Base-by-base conservation (phyloP, 2,888 invertebrate genomes). In the Drosophila incognita region DNA sequence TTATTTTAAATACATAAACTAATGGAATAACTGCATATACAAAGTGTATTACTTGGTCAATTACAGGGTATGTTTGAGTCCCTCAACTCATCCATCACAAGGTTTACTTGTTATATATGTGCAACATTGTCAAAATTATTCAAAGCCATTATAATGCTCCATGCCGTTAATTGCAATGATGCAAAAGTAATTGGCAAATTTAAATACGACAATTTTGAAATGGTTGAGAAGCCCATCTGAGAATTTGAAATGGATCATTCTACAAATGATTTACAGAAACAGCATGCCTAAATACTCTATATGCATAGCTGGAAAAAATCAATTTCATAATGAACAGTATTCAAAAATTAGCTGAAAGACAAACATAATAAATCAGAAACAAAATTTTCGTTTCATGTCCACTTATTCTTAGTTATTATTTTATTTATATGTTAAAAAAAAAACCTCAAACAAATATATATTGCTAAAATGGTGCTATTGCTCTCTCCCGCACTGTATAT, bases 111-210 rank as follows among this genome's bases (percentile, higher is more conserved):
- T 59, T 75, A 54, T 61, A 61, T 56, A 75, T 62, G 24, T 35
- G 29, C 27, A 48, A 62, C 51, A 68, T 52, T 42, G 49, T 54
- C 54, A 48, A 69, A 62, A 56, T 54, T 36, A 42, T 27, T 35
- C 54, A 36, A 52, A 13, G 15, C 33, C 40, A 62, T 46, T 56
- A 54, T 48, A 42, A 51, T 51, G 18, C 52, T 38, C 49, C 49
- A 63, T 60, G 74, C 58, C 46, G 63, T 63, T 40, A 59, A 74
- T 63, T 74, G 33, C 46, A 51, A 52, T 69, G 63, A 46, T 48
- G 52, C 27, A 21, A 59, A 68, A 13, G 62, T 11, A 68, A 68
- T 62, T 68, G 60, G 10, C 24, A 57, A 74, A 60, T 42, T 63
- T 48, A 15, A 15, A 46, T 29, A 15, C 18, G 18, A 27, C 27